Percentiles rank a stretch among this genome's conserved stretches.
These are phyloP conservation scores for Manduca sexta DNA, from an alignment of 1,140 invertebrate species.

Conservation along the genomic window DNA sequence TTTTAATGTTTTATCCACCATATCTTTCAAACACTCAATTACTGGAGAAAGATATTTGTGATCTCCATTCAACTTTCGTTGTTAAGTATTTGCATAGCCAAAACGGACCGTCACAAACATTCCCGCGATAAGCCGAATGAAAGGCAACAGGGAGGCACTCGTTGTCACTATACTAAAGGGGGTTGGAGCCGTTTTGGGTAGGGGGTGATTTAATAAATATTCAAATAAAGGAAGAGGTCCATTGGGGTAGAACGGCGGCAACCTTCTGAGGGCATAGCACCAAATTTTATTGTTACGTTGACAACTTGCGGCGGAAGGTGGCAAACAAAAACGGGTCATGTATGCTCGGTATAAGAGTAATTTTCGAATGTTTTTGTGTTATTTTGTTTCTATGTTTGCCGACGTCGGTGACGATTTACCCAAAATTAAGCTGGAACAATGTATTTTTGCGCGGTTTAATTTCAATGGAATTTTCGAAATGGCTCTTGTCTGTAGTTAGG, in stretches of 20 bases:
- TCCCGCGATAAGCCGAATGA: constrained; percentile 18
- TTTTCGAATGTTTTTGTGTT: neutral
- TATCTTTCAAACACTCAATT: too few species aligned
- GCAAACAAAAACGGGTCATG: neutral
- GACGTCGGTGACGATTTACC: too few species aligned
- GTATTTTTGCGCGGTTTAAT: too few species aligned
- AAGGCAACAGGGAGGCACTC: constrained; percentile 21
- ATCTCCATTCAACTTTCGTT: too few species aligned
- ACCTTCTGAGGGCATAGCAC: constrained; percentile 11
- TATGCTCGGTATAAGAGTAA: neutral
- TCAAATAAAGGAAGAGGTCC: constrained; percentile 37
- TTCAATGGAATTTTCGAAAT: too few species aligned
- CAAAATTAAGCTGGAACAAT: too few species aligned
- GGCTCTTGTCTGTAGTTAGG: too few species aligned
- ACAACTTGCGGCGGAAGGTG: neutral
- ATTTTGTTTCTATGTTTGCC: neutral
- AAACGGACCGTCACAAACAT: constrained; percentile 14
- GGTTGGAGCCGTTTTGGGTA: constrained; percentile 20
- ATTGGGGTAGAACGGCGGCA: constrained; percentile 24
- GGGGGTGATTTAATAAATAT: constrained; percentile 50
- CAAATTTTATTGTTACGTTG: constrained; percentile 5
- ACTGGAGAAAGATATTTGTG: too few species aligned
- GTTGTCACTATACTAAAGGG: constrained; percentile 26
- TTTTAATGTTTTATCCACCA: too few species aligned
- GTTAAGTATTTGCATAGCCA: neutral